Evolutionary conservation across 1,140 invertebrate genomes (phyloP).

Genomic region (Brachionus calyciflorus): DNA sequence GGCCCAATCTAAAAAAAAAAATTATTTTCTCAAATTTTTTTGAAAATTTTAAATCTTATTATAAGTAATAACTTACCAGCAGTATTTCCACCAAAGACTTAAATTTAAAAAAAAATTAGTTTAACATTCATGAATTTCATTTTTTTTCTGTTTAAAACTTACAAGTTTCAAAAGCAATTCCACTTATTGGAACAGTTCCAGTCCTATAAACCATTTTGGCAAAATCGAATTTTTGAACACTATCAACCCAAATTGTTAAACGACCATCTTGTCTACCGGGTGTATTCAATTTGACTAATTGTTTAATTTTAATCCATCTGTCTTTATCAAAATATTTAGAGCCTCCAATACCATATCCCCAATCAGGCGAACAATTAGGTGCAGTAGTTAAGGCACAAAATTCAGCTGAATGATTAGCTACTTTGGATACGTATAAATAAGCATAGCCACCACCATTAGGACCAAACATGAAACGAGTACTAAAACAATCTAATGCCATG

Average conservation of each 20-base stretch:
- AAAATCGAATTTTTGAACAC: slow-evolving; percentile 25
- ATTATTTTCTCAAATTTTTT: too few species aligned
- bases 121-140: neutral
- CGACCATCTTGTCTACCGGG: slow-evolving; percentile 1
- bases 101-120: neutral
- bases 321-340: slow-evolving; percentile 15
- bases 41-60: too few species aligned
- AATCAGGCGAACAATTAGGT: slow-evolving; percentile 7
- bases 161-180: slow-evolving; percentile 25
- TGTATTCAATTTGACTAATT: slow-evolving; percentile 24
- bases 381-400: slow-evolving; percentile 29
- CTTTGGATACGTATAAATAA: slow-evolving; percentile 14
- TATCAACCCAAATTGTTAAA: slow-evolving; percentile 11
- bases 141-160: neutral
- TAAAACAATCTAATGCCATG: slow-evolving; percentile 37
- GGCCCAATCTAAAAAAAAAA: slow-evolving; percentile 18
- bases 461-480: slow-evolving; percentile 10
- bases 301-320: slow-evolving; percentile 24
- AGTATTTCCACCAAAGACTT: slow-evolving; percentile 10
- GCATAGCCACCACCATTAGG: slow-evolving; percentile 15
- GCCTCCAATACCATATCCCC: slow-evolving; percentile 8
- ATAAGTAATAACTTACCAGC: slow-evolving; percentile 7
- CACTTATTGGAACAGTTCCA: slow-evolving; percentile 12
- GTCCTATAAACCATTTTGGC: slow-evolving; percentile 32
- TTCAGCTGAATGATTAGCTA: slow-evolving; percentile 16